Base-by-base conservation (phyloP, 2,888 invertebrate species). In the Macrosiphum euphorbiae region DNA sequence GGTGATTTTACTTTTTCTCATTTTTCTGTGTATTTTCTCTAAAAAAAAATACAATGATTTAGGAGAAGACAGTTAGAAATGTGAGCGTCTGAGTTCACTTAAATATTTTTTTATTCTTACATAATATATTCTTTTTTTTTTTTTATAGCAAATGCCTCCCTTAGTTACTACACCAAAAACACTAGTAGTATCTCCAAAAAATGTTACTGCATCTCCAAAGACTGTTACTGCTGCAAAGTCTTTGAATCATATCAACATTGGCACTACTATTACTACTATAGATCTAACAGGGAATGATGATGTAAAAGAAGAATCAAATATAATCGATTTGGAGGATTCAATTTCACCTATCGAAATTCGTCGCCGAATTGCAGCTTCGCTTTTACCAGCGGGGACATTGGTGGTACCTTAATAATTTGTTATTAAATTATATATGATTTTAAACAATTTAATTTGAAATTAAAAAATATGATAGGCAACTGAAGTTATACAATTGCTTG, bases 211-310 rank as follows among this genome's bases (percentile, higher is more conserved):
- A 47, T 47, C 47, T 47, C 47, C 44, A 44, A 92, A 92, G 88
- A 55, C 50, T 47, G 44, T 88, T 84, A 47, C 89, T 44, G 84
- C 92, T 78, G 20, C 84, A 47, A 8, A 84, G 11, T 84, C 92
- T 52, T 41, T 85, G 58, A 13, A 47, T n/a, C 4, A 8, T 24
- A 5, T 16, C 26, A 47, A 47, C 26, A 24, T 26, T 24, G 20
- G 13, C 41, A 35, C 7, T 41, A 0, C 47, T 47, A 0, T 7
- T 10, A 84, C 13, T 10, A 84, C 89, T 8, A 92, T 92, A 55
- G 92, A 92, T 89, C 13, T 92, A 28, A 92, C 92, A 61, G 88
- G 41, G 13, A 28, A 44, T 44, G 67, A 78, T 88, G 88, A 88
- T 41, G 3, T 26, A n/a, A 28, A 2, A 88, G 88, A 92, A 10